Evolutionary conservation across 2,113 vertebrate genomes (phyloP).

Genomic region (Calidris pygmaea): DNA sequence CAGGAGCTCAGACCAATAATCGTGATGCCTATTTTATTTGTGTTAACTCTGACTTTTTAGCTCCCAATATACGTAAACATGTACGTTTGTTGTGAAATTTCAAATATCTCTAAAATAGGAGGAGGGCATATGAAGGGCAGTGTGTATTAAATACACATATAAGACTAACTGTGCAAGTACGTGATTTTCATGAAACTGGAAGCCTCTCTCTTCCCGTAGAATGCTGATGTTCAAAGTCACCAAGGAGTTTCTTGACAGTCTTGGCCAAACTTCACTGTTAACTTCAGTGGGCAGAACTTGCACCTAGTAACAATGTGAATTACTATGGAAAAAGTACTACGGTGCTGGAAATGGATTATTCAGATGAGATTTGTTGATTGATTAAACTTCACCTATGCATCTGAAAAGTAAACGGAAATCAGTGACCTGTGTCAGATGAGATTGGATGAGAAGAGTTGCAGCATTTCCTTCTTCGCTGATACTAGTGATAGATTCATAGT

Average conservation of each 20-base stretch:
- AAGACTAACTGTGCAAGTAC: background rate
- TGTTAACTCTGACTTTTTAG: background rate
- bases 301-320: background rate
- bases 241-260: background rate
- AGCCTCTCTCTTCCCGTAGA: background rate
- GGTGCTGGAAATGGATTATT: background rate
- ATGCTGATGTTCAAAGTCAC: background rate
- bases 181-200: background rate
- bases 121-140: background rate
- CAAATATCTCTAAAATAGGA: background rate
- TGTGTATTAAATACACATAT: background rate
- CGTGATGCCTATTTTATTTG: background rate
- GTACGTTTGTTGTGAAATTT: background rate
- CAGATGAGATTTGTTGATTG: background rate
- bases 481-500: background rate
- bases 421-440: conserved; percentile 3
- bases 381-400: background rate
- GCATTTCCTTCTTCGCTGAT: background rate
- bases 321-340: background rate
- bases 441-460: background rate
- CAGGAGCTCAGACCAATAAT: background rate
- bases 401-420: background rate
- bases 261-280: background rate
- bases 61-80: background rate
- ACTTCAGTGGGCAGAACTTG: background rate